Evolutionary conservation across 2,113 vertebrate species (phyloP).

Genomic region (Regulus satrapa): DNA sequence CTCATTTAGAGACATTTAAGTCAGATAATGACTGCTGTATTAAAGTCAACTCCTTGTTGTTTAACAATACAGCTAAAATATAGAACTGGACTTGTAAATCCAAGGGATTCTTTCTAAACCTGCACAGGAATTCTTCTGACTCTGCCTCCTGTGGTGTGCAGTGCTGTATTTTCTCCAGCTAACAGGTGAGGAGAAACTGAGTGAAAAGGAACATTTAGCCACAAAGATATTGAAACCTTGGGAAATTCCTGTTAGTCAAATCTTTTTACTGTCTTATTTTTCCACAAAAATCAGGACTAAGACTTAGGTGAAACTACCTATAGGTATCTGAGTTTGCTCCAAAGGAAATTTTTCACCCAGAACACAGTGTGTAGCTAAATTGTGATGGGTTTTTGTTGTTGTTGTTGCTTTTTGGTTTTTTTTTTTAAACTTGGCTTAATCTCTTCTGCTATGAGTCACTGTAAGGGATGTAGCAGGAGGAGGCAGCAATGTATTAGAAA

Average conservation of each 20-base stretch:
- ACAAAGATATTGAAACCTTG: background rate
- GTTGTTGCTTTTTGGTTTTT: background rate
- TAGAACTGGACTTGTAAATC: background rate
- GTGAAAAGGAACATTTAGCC: background rate
- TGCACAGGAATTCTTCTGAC: background rate
- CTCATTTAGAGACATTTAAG: background rate
- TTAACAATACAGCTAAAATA: background rate
- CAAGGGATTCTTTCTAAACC: background rate
- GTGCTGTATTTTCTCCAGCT: background rate
- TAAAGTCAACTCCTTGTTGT: background rate
- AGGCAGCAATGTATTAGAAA: background rate
- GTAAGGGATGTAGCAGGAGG: background rate
- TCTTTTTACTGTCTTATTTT: background rate
- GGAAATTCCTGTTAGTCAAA: background rate
- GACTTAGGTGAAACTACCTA: background rate
- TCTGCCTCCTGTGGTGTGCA: background rate
- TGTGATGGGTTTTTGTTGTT: too few species aligned
- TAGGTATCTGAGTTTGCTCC: background rate
- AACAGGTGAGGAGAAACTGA: background rate
- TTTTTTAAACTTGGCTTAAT: background rate
- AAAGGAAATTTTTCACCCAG: background rate
- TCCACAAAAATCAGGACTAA: background rate
- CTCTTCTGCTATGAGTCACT: background rate
- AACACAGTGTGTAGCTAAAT: background rate
- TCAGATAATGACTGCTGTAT: background rate